Base-by-base conservation (phyloP, 2,888 invertebrate species). In the Shargacucullia verbasci region DNA sequence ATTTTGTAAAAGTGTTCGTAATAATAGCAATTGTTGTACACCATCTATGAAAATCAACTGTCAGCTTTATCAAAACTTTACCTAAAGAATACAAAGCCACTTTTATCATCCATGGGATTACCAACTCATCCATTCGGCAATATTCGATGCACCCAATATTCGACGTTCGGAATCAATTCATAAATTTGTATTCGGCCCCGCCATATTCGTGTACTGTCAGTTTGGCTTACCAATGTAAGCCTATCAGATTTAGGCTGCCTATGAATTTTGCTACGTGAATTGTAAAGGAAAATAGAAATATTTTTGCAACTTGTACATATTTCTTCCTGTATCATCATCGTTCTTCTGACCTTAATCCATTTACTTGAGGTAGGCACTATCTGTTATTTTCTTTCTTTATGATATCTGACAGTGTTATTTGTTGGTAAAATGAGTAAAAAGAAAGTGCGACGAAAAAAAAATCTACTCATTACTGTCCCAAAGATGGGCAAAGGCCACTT, bases 381-480 rank as follows among this genome's bases (percentile, higher is more conserved):
- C n/a, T n/a, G n/a, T n/a, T n/a, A n/a, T n/a, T n/a, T n/a, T n/a
- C n/a, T n/a, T n/a, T n/a, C n/a, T n/a, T 64, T 48, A 66, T 48
- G n/a, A 33, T 45, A 6, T 31, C 58, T 58, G 47, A 47, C 25
- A 7, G 33, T 15, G 44, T 58, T 47, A 58, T 70, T 70, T 64
- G 57, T 43, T 47, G 54, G 54, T 41, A 40, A 49, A 49, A 47
- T 49, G 43, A 31, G 40, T 33, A 59, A 37, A 35, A 34, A 14
- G 14, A 50, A 64, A 31, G 50, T 41, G 35, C 53, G 56, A 39
- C 27, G 52, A 15, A 70, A 72, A 73, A 62, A 56, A 72, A 59
- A 49, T 53, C n/a, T n/a, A n/a, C n/a, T n/a, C n/a, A n/a, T n/a
- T n/a, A n/a, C n/a, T n/a, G n/a, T n/a, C n/a, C n/a, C n/a, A n/a